These are phyloP conservation scores for Acomys russatus DNA, from an alignment of 2,797 vertebrate genomes.

Conservation along the genomic window DNA sequence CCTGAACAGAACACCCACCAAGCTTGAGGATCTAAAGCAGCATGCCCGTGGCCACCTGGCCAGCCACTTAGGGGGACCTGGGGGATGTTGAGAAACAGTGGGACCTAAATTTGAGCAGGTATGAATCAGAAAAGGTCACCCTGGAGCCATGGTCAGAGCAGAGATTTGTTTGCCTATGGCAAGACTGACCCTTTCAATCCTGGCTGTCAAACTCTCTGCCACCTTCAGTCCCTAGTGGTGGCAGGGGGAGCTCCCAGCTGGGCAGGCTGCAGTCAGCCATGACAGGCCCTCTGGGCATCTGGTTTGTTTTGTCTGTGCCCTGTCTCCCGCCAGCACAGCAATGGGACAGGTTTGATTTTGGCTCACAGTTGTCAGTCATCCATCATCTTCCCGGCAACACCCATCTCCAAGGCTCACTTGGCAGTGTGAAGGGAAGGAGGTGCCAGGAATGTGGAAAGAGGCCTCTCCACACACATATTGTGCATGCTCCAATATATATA, in stretches of 20 bases:
- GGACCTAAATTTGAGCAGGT: too few species aligned
- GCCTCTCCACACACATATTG: neutral
- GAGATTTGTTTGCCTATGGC: neutral
- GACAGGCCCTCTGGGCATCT: neutral
- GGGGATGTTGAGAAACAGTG: neutral
- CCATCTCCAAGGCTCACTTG: neutral
- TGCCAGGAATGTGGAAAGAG: neutral
- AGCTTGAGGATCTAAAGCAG: neutral
- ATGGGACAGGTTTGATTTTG: neutral
- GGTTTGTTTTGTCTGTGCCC: neutral
- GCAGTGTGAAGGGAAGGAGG: too few species aligned
- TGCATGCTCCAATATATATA: neutral
- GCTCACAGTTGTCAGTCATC: fast-evolving
- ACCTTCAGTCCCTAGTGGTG: neutral
- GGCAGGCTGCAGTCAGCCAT: neutral
- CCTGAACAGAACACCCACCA: neutral
- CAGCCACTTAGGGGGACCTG: neutral
- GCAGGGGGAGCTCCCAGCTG: neutral
- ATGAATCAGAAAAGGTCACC: neutral
- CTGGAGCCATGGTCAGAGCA: neutral
- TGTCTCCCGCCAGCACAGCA: neutral
- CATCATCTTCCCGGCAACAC: neutral
- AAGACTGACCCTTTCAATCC: neutral
- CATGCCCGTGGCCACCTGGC: too few species aligned
- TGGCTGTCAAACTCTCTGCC: neutral